phyloP scores from a whole-genome alignment of 2,113 vertebrate species.

The Solenodon paradoxus region DNA sequence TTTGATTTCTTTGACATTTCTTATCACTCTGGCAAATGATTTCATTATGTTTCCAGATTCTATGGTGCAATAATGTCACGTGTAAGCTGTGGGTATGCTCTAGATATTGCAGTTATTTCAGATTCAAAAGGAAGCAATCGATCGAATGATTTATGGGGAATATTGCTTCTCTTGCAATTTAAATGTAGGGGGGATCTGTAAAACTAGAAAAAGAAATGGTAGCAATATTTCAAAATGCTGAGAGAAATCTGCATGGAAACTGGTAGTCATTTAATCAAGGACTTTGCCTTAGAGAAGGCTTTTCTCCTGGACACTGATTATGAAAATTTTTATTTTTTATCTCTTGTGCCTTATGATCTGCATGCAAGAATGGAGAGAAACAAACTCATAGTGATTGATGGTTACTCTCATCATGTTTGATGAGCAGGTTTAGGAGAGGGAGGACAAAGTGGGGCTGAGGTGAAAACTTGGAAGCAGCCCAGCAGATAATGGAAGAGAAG shows the following conservation, averaged over 20 bases:
- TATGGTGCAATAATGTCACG: not conserved
- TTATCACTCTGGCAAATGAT: not conserved
- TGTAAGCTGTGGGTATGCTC: too few species aligned
- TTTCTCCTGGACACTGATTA: not conserved
- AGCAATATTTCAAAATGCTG: slow-evolving; percentile 1
- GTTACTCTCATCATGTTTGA: not conserved
- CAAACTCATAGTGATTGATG: not conserved
- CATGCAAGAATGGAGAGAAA: not conserved
- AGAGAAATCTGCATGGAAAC: not conserved
- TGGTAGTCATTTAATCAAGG: not conserved
- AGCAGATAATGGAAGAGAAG: not conserved
- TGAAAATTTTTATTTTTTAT: not conserved
- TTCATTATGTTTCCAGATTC: not conserved
- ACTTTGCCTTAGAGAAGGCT: not conserved
- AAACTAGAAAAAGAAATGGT: not conserved
- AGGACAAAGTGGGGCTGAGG: not conserved
- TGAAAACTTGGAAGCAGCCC: not conserved
- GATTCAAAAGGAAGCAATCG: not conserved
- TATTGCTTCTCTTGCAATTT: not conserved
- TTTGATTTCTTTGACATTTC: not conserved
- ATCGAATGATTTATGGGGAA: not conserved
- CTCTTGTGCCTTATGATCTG: not conserved
- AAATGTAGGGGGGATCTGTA: not conserved
- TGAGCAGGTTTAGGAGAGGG: not conserved
- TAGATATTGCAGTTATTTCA: not conserved